Base-by-base conservation (phyloP, 2,113 vertebrate genomes). In the Sebastes fasciatus region DNA sequence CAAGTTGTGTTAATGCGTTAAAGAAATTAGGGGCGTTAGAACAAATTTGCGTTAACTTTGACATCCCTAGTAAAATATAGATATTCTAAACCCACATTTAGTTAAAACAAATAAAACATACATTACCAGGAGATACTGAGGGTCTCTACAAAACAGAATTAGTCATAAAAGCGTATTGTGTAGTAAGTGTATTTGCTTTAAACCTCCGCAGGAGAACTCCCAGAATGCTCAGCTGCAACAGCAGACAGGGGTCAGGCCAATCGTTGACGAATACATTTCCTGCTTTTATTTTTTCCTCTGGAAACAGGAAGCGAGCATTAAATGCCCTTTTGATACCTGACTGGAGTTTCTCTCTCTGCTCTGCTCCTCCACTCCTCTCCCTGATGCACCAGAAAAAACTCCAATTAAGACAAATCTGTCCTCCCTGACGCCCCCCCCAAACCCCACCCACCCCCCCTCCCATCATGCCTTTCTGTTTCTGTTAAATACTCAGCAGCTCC, bases 251-350 rank as follows among this genome's bases (percentile, higher is more conserved):
- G 83, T 83, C 76, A 49, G 74, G 79, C 67, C 49, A 11, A 55
- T 85, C 54, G 61, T 72, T 75, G 82, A 77, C 51, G 16, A 68
- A 81, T 3, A 72, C 64, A 77, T 83, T 91, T 91, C 85, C 87
- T 85, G 80, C 77, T 81, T 85, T 81, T 82, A 79, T 83, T 72
- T 42, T 52, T 67, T 64, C 80, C 81, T 82, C 67, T 86, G 67
- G 60, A 84, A 88, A 85, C 84, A 90, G 89, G 86, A 88, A 89
- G 84, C 43, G 71, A 84, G 82, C 82, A 61, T 83, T 83, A 88
- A 85, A 87, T 79, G 76, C 66, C 72, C 77, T 85, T 86, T 82
- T 93, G 85, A 90, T 88, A 89, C 92, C 87, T 89, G 88, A 89
- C 71, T 74, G 79, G 66, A 82, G 83, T 64, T 84, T 77, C 16